Conservation (phyloP, 2,888 invertebrate species). For the Dorcus parallelipipedus region DNA sequence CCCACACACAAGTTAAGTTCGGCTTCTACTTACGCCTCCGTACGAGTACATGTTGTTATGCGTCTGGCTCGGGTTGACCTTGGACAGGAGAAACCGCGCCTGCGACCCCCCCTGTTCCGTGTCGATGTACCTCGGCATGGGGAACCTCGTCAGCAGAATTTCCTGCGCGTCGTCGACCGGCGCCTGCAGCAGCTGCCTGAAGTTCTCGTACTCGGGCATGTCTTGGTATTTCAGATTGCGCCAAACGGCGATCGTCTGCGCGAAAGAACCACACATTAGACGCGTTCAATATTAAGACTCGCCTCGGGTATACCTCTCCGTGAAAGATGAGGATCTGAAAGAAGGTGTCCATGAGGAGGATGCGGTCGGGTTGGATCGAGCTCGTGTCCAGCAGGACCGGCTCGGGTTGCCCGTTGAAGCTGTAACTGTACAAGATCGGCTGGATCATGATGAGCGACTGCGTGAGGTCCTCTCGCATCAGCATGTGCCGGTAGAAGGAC, state of each 20-base stretch:
- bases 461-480: conserved; percentile 95
- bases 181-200: conserved; percentile 91
- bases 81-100: conserved; percentile 95
- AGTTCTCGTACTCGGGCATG: conserved; percentile 95
- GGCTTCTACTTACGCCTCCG: conserved; percentile 71
- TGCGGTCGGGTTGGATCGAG: conserved; percentile 95
- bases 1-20: not conserved
- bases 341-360: conserved; percentile 99
- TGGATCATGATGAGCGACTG: conserved; percentile 99
- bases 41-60: conserved; percentile 99
- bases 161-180: conserved; percentile 97
- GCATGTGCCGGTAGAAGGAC: conserved; percentile 97
- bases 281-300: not conserved
- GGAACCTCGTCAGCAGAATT: conserved; percentile 93
- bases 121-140: conserved; percentile 98
- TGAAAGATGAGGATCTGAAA: conserved; percentile 99
- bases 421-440: conserved; percentile 97
- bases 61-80: conserved; percentile 99
- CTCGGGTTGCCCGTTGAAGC: conserved; percentile 95
- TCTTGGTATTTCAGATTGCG: conserved; percentile 93
- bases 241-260: conserved; percentile 95
- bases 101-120: conserved; percentile 99
- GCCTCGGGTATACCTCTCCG: conserved; percentile 81
- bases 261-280: not conserved
- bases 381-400: conserved; percentile 96